Evolutionary conservation across 2,888 invertebrate species (phyloP).

Genomic region (Glaucopsyche alexis): DNA sequence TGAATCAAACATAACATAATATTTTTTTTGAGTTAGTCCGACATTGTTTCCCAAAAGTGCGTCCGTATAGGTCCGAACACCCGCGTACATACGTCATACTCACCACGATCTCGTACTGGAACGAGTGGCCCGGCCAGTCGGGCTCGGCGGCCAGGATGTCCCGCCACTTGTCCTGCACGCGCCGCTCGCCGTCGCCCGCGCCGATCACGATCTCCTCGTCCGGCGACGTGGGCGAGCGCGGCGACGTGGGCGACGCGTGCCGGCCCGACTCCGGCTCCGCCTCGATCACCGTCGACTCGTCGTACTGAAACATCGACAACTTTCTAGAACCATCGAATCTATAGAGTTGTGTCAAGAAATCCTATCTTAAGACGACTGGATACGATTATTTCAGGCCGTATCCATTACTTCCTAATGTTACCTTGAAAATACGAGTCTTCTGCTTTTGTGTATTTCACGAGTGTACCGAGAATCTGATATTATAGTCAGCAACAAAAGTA

Average conservation of each 20-base stretch:
- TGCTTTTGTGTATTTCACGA: too few relatives aligned
- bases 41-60: not conserved
- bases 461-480: too few relatives aligned
- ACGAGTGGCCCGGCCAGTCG: slow-evolving; percentile 71
- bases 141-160: slow-evolving; percentile 82
- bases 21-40: not conserved
- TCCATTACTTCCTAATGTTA: too few relatives aligned
- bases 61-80: not conserved
- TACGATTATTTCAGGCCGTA: too few relatives aligned
- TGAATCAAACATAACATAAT: too few relatives aligned
- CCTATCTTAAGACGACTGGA: not conserved
- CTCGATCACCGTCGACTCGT: slow-evolving; percentile 84
- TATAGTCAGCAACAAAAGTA: too few relatives aligned
- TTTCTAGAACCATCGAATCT: not conserved
- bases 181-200: slow-evolving; percentile 73
- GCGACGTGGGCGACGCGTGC: slow-evolving; percentile 73
- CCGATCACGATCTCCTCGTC: slow-evolving; percentile 84
- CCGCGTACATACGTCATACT: slow-evolving; percentile 51
- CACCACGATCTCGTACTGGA: slow-evolving; percentile 88
- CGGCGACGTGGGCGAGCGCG: slow-evolving; percentile 64
- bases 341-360: too few relatives aligned
- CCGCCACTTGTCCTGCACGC: slow-evolving; percentile 87
- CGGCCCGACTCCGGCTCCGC: slow-evolving; percentile 83
- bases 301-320: slow-evolving; percentile 72
- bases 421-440: too few relatives aligned